A percentile compares a stretch with the other conserved stretches of the same genome.
Evolutionary conservation across 1,140 invertebrate genomes (phyloP).

Genomic region (Ectropis grisescens): DNA sequence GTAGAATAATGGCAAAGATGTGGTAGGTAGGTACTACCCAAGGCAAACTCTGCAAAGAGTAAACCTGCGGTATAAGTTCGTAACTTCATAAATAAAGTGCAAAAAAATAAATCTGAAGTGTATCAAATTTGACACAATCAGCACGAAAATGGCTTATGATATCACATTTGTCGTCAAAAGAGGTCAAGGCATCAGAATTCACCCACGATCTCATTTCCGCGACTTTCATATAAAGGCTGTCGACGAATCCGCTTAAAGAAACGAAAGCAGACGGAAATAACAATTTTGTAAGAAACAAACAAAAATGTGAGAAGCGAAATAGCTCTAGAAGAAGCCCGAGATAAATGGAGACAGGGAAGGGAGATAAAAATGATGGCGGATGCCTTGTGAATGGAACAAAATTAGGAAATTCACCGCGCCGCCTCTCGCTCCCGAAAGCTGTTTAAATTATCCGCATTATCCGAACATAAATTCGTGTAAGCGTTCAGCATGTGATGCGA

Average conservation of each 20-base stretch:
- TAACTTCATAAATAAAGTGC: too few relatives aligned
- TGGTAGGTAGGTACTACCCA: too few relatives aligned
- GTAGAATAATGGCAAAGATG: too few relatives aligned
- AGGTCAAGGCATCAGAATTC: slow-evolving; percentile 47
- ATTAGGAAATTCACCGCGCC: slow-evolving; percentile 57
- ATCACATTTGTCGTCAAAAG: slow-evolving; percentile 30
- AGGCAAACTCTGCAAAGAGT: too few relatives aligned
- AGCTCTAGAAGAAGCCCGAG: slow-evolving; percentile 42
- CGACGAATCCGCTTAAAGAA: slow-evolving; percentile 54
- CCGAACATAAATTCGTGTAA: slow-evolving; percentile 16
- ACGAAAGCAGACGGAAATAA: slow-evolving; percentile 62
- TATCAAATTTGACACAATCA: neutral
- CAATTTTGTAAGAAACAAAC: slow-evolving; percentile 63
- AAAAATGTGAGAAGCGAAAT: slow-evolving; percentile 55
- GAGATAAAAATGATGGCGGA: slow-evolving; percentile 62
- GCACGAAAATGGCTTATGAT: slow-evolving; percentile 25
- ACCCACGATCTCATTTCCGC: slow-evolving; percentile 50
- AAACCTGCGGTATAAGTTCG: too few relatives aligned
- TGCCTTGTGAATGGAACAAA: slow-evolving; percentile 55
- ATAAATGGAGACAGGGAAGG: slow-evolving; percentile 57
- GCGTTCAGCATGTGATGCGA: too few relatives aligned
- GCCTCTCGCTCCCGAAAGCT: slow-evolving; percentile 37
- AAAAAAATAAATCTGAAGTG: too few relatives aligned
- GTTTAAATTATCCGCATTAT: slow-evolving; percentile 44
- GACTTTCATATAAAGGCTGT: slow-evolving; percentile 45